phyloP scores from a whole-genome alignment of 1,140 invertebrate genomes.

The Drosophila athabasca region DNA sequence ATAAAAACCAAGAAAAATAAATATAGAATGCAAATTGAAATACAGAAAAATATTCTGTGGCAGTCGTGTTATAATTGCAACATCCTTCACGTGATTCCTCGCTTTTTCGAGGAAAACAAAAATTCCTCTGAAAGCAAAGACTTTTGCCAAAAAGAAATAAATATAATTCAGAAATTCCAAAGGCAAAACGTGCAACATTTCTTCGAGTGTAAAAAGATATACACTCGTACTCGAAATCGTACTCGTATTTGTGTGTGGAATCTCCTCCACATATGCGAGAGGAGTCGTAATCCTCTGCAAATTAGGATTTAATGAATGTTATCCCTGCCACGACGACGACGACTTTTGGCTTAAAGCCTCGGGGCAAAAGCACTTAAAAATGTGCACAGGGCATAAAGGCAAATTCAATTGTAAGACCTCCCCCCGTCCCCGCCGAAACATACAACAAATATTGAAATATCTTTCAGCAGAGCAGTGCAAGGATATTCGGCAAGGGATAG shows the following conservation, averaged over 20 bases:
- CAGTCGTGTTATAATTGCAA: constrained; percentile 64
- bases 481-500: background rate
- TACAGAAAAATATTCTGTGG: constrained; percentile 54
- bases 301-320: constrained; percentile 61
- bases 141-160: constrained; percentile 36
- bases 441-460: constrained; percentile 17
- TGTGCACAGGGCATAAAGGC: constrained; percentile 16
- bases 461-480: background rate
- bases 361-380: constrained; percentile 12
- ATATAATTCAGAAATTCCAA: constrained; percentile 61
- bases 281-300: constrained; percentile 47
- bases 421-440: no score
- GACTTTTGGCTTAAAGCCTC: constrained; percentile 25
- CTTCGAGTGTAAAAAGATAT: background rate
- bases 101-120: constrained; percentile 56
- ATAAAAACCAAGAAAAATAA: background rate
- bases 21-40: constrained; percentile 69
- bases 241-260: no score
- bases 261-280: constrained; percentile 29
- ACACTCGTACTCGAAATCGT: no score
- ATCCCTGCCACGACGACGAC: constrained; percentile 18
- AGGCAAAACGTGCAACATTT: constrained; percentile 44
- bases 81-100: constrained; percentile 47
- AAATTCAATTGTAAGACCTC: constrained; percentile 24
- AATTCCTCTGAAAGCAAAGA: constrained; percentile 60